Percentiles rank a stretch among this genome's conserved stretches.
Conservation (phyloP, 2,113 vertebrate genomes). For the Xenotilapia caudafasciata region DNA sequence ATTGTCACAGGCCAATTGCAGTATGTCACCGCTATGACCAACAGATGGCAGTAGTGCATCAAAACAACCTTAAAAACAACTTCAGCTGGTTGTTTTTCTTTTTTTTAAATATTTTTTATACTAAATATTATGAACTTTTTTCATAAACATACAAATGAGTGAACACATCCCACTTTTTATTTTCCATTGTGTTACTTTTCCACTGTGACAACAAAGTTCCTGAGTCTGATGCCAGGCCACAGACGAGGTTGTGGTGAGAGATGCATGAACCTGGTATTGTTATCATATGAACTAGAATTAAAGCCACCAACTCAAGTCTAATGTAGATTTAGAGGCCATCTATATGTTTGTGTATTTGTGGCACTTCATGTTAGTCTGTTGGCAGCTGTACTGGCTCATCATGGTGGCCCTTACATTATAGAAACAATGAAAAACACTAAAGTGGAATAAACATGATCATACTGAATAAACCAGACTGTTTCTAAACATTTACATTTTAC, state of each 20-base stretch:
- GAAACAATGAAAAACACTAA: not conserved
- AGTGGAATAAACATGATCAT: not conserved
- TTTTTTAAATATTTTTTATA: not conserved
- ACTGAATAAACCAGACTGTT: not conserved
- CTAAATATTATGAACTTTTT: not conserved
- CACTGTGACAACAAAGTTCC: not conserved
- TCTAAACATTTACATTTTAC: not conserved
- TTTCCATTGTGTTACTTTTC: not conserved
- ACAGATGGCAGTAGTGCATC: constrained; percentile 10
- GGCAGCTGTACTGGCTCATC: not conserved
- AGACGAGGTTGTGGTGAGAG: not conserved
- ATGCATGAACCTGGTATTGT: not conserved
- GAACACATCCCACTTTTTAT: not conserved
- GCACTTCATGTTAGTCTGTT: not conserved
- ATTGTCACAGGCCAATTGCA: not conserved
- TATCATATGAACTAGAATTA: not conserved
- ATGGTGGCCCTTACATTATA: not conserved
- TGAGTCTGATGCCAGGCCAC: not conserved
- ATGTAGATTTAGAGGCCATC: not conserved
- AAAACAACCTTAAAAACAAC: not conserved
- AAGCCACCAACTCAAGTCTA: not conserved
- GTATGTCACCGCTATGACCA: not conserved
- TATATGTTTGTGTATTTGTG: not conserved
- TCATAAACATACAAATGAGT: not conserved
- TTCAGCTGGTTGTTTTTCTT: not conserved